Conservation (phyloP, 2,888 invertebrate species). For the Adelphocoris suturalis region DNA sequence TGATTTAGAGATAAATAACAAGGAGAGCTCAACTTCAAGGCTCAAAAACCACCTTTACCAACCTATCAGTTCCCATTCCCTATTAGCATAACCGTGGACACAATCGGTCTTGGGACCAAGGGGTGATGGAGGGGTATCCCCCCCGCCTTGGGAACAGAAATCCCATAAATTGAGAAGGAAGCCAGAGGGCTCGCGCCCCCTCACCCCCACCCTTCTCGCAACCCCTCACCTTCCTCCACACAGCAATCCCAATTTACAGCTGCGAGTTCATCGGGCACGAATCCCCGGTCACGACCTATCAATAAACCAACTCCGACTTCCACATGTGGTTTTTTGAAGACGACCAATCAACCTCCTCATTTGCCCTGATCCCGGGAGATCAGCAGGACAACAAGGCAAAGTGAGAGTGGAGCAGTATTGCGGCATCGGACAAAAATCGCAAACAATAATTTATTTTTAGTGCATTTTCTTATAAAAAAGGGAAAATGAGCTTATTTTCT, state of each 20-base stretch:
- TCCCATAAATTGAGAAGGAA: conserved; percentile 54
- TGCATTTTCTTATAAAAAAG: too few species aligned
- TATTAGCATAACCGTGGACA: conserved; percentile 65
- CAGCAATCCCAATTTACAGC: conserved; percentile 62
- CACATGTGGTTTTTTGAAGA: conserved; percentile 54
- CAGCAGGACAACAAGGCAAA: too few species aligned
- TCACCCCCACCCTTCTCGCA: background rate
- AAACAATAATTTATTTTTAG: too few species aligned
- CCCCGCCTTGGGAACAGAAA: conserved; percentile 28
- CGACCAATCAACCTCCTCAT: conserved; percentile 58
- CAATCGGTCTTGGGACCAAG: background rate
- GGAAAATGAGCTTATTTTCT: too few species aligned
- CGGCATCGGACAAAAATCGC: too few species aligned
- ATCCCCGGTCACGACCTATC: conserved; percentile 63
- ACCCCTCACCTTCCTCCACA: background rate
- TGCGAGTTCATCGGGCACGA: conserved; percentile 66
- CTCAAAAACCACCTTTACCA: conserved; percentile 37
- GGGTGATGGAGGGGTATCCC: background rate
- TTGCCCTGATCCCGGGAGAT: background rate
- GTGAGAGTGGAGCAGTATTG: too few species aligned
- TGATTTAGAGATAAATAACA: conserved; percentile 69
- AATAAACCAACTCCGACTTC: conserved; percentile 62
- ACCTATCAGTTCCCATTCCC: conserved; percentile 44
- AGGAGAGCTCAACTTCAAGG: conserved; percentile 26
- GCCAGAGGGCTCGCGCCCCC: conserved; percentile 31